Evolutionary conservation across 2,888 invertebrate genomes (phyloP).

Genomic region (Lepas anatifera): DNA sequence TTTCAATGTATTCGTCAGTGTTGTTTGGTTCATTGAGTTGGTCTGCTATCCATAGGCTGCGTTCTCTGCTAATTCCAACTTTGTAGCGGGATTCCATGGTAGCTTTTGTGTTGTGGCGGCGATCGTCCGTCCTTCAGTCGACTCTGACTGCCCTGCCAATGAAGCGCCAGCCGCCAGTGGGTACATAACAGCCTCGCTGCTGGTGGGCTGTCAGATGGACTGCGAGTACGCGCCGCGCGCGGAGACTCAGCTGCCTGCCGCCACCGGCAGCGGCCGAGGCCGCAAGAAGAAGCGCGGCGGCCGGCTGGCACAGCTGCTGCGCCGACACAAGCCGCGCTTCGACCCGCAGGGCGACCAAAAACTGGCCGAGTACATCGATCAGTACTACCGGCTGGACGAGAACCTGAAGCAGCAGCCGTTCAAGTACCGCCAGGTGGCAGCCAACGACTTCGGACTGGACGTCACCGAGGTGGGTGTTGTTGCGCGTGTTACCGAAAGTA

Average conservation of each 20-base stretch:
- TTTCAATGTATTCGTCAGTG: too few species aligned
- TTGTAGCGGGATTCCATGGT: too few species aligned
- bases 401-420: conserved; percentile 50
- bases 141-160: too few species aligned
- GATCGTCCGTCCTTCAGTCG: too few species aligned
- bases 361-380: neutral
- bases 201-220: neutral
- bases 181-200: too few species aligned
- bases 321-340: neutral
- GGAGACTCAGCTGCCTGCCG: neutral
- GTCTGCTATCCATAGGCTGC: too few species aligned
- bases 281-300: neutral
- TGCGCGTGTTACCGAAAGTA: too few species aligned
- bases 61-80: too few species aligned
- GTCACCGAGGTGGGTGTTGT: neutral
- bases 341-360: neutral
- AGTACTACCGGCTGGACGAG: conserved; percentile 8
- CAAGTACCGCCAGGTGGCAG: conserved; percentile 75
- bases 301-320: neutral
- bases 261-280: neutral
- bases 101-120: too few species aligned
- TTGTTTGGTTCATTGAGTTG: too few species aligned
- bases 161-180: too few species aligned
- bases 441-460: conserved; percentile 59
- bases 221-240: neutral